These are phyloP conservation scores for Cyprinodon brontotheroides DNA, from an alignment of 2,113 vertebrate genomes.

Conservation along the genomic window DNA sequence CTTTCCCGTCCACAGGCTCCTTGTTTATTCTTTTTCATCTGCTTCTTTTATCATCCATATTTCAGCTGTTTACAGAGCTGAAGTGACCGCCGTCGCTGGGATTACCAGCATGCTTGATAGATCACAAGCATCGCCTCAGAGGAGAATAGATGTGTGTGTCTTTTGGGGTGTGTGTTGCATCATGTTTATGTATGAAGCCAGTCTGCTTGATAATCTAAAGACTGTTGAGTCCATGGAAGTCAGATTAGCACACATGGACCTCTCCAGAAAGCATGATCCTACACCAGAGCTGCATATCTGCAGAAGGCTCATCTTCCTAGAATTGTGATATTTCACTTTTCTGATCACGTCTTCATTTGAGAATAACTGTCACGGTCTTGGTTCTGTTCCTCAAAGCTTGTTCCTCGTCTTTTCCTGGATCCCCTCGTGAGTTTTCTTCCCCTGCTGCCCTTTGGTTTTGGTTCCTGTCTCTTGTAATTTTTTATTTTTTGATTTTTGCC, in stretches of 20 bases:
- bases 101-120: slow-evolving; percentile 67
- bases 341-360: background rate
- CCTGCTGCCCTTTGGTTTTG: no score
- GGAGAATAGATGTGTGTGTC: slow-evolving; percentile 26
- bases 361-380: background rate
- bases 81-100: slow-evolving; percentile 65
- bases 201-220: slow-evolving; percentile 33
- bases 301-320: background rate
- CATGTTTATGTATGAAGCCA: slow-evolving; percentile 38
- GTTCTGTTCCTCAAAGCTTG: no score
- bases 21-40: slow-evolving; percentile 75
- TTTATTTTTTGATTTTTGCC: no score
- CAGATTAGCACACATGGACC: slow-evolving; percentile 9
- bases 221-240: slow-evolving; percentile 15
- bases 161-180: slow-evolving; percentile 21
- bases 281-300: background rate
- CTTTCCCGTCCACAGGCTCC: slow-evolving; percentile 46
- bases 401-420: no score
- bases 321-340: background rate
- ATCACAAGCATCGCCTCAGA: slow-evolving; percentile 63
- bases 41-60: slow-evolving; percentile 76
- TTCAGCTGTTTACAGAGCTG: slow-evolving; percentile 76
- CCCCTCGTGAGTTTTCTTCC: no score
- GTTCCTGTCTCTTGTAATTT: no score
- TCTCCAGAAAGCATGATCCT: background rate